These are phyloP conservation scores for Nomia melanderi DNA, from an alignment of 1,140 invertebrate species.

Conservation along the genomic window DNA sequence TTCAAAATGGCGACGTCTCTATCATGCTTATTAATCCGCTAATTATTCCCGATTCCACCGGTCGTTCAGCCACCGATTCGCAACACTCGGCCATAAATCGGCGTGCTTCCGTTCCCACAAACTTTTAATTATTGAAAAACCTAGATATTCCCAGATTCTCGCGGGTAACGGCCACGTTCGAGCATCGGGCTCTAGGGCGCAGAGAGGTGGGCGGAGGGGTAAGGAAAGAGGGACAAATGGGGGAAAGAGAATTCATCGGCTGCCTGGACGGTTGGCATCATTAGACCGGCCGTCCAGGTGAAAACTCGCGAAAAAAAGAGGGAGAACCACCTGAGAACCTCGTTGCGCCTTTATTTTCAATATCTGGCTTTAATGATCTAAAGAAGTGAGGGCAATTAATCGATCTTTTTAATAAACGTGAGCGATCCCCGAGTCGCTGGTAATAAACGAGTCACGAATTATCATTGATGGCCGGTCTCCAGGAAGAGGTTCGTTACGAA, in stretches of 20 bases:
- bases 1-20: no score
- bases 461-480: no score
- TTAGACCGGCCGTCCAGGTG: background rate
- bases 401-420: background rate
- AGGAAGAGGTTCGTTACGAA: no score
- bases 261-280: background rate
- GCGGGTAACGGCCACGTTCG: no score
- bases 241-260: background rate
- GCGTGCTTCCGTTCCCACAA: background rate
- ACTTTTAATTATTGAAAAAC: background rate
- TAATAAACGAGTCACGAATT: no score
- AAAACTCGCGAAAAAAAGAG: background rate
- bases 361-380: no score
- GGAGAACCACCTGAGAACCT: background rate
- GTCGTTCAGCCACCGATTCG: background rate
- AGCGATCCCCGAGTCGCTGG: no score
- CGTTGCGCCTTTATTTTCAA: no score
- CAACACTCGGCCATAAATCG: slow-evolving; percentile 5
- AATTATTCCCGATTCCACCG: slow-evolving; percentile 6
- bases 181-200: background rate
- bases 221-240: no score
- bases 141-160: background rate
- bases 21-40: slow-evolving; percentile 4
- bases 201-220: background rate
- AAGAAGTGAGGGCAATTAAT: background rate